Base-by-base conservation (phyloP, 2,113 vertebrate species). In the Hyperoodon ampullatus region DNA sequence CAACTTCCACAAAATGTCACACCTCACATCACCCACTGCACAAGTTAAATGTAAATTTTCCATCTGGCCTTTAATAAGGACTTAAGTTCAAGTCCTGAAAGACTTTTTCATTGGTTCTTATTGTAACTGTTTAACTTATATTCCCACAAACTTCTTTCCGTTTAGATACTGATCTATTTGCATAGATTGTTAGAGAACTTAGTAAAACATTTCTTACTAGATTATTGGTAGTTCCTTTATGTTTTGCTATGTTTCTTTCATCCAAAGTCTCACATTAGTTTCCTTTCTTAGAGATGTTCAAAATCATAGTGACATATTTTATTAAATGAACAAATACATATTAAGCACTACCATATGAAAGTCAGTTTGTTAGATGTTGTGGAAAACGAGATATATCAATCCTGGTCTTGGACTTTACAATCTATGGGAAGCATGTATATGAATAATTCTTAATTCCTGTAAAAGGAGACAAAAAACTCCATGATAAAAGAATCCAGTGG, bases 31-130 rank as follows among this genome's bases (percentile, higher is more conserved):
- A 93, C 16, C 24, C 70, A 35, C 77, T 90, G 14, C 4, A 63
- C 15, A 93, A 90, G 26, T 88, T 86, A 95, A 93, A 96, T 94
- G 47, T 70, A 63, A 91, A 70, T 75, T 94, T 93, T 70, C 53
- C 58, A 95, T 82, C 66, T 96, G 66, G 50, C 18, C 71, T 86
- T 94, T 77, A 61, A 70, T 68, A 83, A 93, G 30, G n/a, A 28
- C 42, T 74, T 92, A 82, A 65, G 14, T 82, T 30, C 12, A 72
- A 74, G 35, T 50, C 21, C 18, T 87, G 50, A 50, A 70, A 50
- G 28, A 84, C 4, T 44, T 11, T 80, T 61, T 75, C 28, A 28
- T 44, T 74, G 68, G 12, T 58, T 95, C n/a, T 87, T 90, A 47
- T 83, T 87, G 26, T 68, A 83, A 93, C 6, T 50, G 5, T 68